Evolutionary conservation across 2,113 vertebrate genomes (phyloP), one percentile per base, ranked within the genome.

Genomic region (Tyto alba): DNA sequence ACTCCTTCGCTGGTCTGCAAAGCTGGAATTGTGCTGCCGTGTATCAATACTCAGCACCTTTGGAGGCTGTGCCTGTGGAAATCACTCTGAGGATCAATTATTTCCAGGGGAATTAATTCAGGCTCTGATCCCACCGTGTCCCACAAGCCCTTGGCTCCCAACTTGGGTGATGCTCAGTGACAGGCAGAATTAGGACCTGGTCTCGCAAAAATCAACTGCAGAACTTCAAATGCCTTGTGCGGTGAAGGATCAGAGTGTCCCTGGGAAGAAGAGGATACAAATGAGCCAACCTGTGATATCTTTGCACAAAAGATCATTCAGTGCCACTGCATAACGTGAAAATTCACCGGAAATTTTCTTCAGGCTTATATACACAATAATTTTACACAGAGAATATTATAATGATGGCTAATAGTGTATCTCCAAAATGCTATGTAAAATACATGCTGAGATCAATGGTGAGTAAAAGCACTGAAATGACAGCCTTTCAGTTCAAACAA

Each of bases 391-490:
- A 82, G 32, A 89, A 19, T 26, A 64, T 26, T 52, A 38, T n/a
- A 84, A 90, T 22, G 29, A 82, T 47, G 25, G 52, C 43, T 87
- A 94, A 82, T 13, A 57, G 53, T 27, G 16, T 59, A 34, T 53
- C n/a, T 91, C 40, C 55, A 57, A 94, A 91, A 93, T 50, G 50
- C 69, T 60, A 87, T 18, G 48, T 86, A 80, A 95, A 90, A 91
- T 59, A 92, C 66, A 59, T 34, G 32, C 41, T 74, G 68, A 83
- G 52, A 68, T 78, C 53, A 90, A 52, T 13, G 27, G 82, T 59
- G 86, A 94, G 59, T 77, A 92, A 84, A 93, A 88, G 38, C 55
- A 53, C 43, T 47, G 75, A 96, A 96, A 88, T 88, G 53, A 84
- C 60, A 75, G 55, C 32, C 53, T 88, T 93, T 90, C 68, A 38